Conservation (phyloP, 2,888 invertebrate species). For the Danaus chrysippus region DNA sequence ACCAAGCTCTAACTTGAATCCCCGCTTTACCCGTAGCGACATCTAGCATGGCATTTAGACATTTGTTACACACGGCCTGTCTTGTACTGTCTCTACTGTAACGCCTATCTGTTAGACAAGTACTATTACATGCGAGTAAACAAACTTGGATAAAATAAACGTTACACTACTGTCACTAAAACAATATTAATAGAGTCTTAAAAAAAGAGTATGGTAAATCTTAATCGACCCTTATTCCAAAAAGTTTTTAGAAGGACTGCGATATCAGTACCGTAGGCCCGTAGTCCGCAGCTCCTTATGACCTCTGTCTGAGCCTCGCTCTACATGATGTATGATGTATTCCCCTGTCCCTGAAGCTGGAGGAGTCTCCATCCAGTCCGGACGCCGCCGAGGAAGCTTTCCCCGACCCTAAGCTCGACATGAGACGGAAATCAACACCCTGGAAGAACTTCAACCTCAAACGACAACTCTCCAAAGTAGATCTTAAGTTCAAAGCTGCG, state of each 20-base stretch:
- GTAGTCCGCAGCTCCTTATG: constrained; percentile 8
- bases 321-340: constrained; percentile 58
- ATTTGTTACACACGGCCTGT: constrained; percentile 55
- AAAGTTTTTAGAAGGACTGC: constrained; percentile 4
- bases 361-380: constrained; percentile 49
- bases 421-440: constrained; percentile 82
- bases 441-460: constrained; percentile 91
- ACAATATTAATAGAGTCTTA: no score
- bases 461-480: constrained; percentile 89
- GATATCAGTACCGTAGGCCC: not conserved
- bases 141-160: not conserved
- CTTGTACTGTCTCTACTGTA: constrained; percentile 43
- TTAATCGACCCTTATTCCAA: not conserved
- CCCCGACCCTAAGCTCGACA: constrained; percentile 58
- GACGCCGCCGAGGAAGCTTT: constrained; percentile 47
- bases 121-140: not conserved
- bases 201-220: no score
- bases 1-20: constrained; percentile 54
- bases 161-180: no score
- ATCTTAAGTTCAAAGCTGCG: constrained; percentile 85
- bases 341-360: constrained; percentile 62
- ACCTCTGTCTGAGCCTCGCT: constrained; percentile 38
- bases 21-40: constrained; percentile 57
- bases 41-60: constrained; percentile 68
- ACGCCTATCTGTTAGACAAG: constrained; percentile 30